Conservation (phyloP, 2,888 invertebrate species). For the Palloptera scutellata region DNA sequence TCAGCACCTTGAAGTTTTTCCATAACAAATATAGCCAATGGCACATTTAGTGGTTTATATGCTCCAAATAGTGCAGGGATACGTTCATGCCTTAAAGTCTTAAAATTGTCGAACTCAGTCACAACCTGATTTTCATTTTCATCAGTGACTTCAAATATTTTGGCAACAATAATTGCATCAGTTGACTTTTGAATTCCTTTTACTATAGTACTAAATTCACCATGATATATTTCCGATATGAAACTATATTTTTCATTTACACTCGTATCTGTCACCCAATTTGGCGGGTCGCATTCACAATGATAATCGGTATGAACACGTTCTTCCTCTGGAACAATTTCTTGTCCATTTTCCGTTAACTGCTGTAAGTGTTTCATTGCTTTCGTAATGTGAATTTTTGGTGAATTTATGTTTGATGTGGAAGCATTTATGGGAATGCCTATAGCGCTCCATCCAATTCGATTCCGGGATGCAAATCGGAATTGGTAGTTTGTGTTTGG, state of each 20-base stretch:
- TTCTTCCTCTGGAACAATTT: conserved; percentile 71
- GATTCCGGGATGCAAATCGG: conserved; percentile 86
- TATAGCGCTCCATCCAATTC: conserved; percentile 92
- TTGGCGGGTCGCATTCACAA: conserved; percentile 76
- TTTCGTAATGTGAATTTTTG: conserved; percentile 80
- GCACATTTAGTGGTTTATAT: conserved; percentile 73
- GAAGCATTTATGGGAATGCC: conserved; percentile 82
- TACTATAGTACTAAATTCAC: conserved; percentile 85
- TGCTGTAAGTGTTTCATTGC: conserved; percentile 87
- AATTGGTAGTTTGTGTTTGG: conserved; percentile 87
- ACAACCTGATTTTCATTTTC: conserved; percentile 74
- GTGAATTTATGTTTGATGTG: conserved; percentile 73
- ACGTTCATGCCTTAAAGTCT: conserved; percentile 86
- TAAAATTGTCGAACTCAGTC: conserved; percentile 84
- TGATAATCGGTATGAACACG: conserved; percentile 76
- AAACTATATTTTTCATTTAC: conserved; percentile 82
- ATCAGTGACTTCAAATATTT: conserved; percentile 76
- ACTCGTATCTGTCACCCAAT: conserved; percentile 74
- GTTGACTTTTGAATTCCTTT: conserved; percentile 80
- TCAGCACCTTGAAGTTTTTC: conserved; percentile 92
- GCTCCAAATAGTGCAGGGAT: conserved; percentile 80
- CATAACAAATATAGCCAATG: conserved; percentile 76
- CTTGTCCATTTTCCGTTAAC: conserved; percentile 82
- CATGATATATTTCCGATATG: conserved; percentile 85
- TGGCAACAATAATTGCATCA: conserved; percentile 82